Conservation (phyloP, 2,888 invertebrate species). For the Theodoxus fluviatilis region DNA sequence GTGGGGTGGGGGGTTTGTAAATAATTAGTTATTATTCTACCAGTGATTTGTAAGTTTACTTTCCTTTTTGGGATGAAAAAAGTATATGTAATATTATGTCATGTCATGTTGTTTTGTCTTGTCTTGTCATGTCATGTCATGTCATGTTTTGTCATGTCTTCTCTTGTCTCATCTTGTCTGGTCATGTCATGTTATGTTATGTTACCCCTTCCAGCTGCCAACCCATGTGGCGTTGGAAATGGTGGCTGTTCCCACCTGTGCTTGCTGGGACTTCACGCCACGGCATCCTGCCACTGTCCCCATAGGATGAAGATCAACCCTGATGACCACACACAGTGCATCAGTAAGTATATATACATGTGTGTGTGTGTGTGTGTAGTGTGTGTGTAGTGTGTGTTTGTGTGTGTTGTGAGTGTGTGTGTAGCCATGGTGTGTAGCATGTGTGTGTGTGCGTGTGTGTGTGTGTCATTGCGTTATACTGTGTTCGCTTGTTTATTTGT, state of each 20-base stretch:
- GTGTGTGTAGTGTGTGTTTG: too few relatives aligned
- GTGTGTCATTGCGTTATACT: too few relatives aligned
- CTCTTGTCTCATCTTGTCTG: not conserved
- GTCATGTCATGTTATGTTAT: not conserved
- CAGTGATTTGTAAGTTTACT: not conserved
- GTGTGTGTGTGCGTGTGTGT: too few relatives aligned
- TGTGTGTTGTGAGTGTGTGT: too few relatives aligned
- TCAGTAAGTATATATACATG: not conserved
- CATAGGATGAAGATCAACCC: constrained; percentile 81
- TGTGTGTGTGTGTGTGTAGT: not conserved
- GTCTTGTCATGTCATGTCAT: not conserved
- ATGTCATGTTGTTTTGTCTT: not conserved
- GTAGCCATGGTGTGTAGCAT: too few relatives aligned
- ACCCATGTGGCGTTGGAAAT: constrained; percentile 77
- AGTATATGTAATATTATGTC: too few relatives aligned
- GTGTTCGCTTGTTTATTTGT: too few relatives aligned
- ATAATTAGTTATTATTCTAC: too few relatives aligned
- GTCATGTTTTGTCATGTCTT: not conserved
- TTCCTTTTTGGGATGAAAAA: not conserved
- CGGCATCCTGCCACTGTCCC: constrained; percentile 81
- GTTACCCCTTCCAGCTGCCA: constrained; percentile 65
- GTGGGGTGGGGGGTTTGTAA: too few relatives aligned
- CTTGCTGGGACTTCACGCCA: constrained; percentile 73
- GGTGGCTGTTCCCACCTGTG: constrained; percentile 88
- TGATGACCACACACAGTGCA: too few relatives aligned